phyloP scores from a whole-genome alignment of 2,888 invertebrate species.

The Rotaria magnacalcarata region DNA sequence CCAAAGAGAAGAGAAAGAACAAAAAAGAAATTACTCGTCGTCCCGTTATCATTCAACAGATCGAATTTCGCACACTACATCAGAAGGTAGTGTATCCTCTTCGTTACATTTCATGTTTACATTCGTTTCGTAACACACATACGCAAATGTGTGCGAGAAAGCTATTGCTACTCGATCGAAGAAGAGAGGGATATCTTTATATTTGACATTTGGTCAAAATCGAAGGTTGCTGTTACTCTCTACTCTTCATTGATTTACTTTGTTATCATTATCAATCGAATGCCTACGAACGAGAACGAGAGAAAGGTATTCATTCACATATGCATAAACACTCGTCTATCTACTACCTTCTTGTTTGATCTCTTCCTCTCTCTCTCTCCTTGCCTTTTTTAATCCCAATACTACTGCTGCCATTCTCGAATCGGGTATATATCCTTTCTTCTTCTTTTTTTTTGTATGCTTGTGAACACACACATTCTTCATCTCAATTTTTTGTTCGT shows the following conservation, averaged over 20 bases:
- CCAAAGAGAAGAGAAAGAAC: neutral
- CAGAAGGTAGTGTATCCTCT: conserved; percentile 26
- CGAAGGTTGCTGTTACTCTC: conserved; percentile 22
- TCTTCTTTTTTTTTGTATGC: neutral
- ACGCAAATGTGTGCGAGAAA: neutral
- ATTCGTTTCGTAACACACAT: conserved; percentile 16
- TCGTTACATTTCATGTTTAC: conserved; percentile 26
- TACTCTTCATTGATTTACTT: neutral
- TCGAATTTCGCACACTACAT: neutral
- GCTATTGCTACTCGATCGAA: neutral
- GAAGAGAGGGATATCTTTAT: conserved; percentile 12
- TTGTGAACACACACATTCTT: conserved; percentile 5
- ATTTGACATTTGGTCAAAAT: conserved; percentile 26
- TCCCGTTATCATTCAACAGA: neutral
- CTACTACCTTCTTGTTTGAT: neutral
- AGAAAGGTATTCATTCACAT: neutral
- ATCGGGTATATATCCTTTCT: conserved; percentile 22
- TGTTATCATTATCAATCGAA: conserved; percentile 18
- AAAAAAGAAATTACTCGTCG: neutral
- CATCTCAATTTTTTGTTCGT: conserved; percentile 10
- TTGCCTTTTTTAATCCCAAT: conserved; percentile 8
- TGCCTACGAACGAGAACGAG: conserved; percentile 1
- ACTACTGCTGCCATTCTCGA: conserved; percentile 26
- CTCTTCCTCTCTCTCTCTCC: neutral
- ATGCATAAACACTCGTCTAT: neutral